Base-by-base conservation (phyloP, 2,113 vertebrate genomes). In the Elanoides forficatus region DNA sequence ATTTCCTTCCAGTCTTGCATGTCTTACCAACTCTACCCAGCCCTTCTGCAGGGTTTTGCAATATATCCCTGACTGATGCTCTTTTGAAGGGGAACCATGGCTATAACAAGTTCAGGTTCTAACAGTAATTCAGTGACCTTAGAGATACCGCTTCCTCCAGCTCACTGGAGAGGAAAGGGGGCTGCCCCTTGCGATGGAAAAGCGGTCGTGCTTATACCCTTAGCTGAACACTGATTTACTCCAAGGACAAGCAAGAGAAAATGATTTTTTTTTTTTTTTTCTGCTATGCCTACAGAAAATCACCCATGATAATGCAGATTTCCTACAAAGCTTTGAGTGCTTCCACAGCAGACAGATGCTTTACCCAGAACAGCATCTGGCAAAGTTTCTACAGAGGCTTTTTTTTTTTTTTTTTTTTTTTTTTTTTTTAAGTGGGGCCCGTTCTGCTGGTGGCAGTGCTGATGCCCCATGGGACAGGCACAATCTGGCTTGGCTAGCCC, bases 391-490 rank as follows among this genome's bases (percentile, higher is more conserved):
- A 9, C 45, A 27, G 36, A 23, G 53, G 9, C 1, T 26, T 71
- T 47, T 56, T 30, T 7, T 42, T 15, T 48, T 14, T 48, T 50
- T 38, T 65, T 30, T 7, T 42, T 15, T 48, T 14, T 48, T 50
- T 38, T 9, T 15, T 30, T 52, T 9, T 15, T 22, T 6, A 43
- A 72, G 38, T 52, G 63, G 38, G 18, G 42, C 23, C 17, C 19
- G 9, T 53, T 32, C 58, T 90, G 53, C 30, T 72, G 67, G 10
- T 81, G 58, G 14, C 7, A 8, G 1, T 42, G 55, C 38, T 59
- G 79, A 13, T 10, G 36, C 2, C 36, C 32, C 22, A 6, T 0
- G 4, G 60, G 36, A 38, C 0, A 4, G 76, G n/a, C 12, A 13
- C 7, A 2, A 48, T 10, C 20, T 2, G 3, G 36, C 19, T 62